Conservation (phyloP, 2,888 invertebrate species). For the Romanomermis culicivorax region DNA sequence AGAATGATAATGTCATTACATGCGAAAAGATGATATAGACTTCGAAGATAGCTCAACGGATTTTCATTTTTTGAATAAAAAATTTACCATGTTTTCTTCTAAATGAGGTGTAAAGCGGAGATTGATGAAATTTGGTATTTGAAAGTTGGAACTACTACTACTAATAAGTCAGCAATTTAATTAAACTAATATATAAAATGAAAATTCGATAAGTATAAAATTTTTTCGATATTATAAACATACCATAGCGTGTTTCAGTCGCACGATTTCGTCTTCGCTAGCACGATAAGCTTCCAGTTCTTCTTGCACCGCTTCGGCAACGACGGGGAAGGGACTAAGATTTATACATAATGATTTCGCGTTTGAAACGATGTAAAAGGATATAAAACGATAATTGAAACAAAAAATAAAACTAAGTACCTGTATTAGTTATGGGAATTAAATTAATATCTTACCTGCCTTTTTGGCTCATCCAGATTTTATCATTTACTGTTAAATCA, state of each 20-base stretch:
- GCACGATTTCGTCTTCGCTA: slow-evolving; percentile 89
- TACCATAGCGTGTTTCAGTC: slow-evolving; percentile 70
- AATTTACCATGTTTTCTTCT: too few species aligned
- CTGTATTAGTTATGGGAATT: slow-evolving; percentile 1
- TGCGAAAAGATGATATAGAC: too few species aligned
- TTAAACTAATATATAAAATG: background rate
- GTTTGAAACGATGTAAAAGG: background rate
- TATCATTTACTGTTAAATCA: slow-evolving; percentile 63
- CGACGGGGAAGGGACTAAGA: slow-evolving; percentile 39
- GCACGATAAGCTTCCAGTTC: slow-evolving; percentile 78
- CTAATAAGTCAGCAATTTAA: slow-evolving; percentile 11
- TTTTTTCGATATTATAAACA: slow-evolving; percentile 7
- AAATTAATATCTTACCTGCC: slow-evolving; percentile 38
- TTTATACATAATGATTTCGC: background rate
- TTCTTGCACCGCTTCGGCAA: slow-evolving; percentile 95
- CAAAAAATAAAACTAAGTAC: slow-evolving; percentile 1
- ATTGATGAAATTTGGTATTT: too few species aligned
- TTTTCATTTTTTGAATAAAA: too few species aligned
- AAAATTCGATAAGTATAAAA: slow-evolving; percentile 2
- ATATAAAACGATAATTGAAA: background rate
- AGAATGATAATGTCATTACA: slow-evolving; percentile 10
- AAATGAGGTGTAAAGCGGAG: too few species aligned
- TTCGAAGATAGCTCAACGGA: too few species aligned
- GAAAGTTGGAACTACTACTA: background rate
- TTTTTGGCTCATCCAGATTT: slow-evolving; percentile 78